These are phyloP conservation scores for Carduelis carduelis DNA, from an alignment of 2,797 vertebrate genomes.

Conservation along the genomic window DNA sequence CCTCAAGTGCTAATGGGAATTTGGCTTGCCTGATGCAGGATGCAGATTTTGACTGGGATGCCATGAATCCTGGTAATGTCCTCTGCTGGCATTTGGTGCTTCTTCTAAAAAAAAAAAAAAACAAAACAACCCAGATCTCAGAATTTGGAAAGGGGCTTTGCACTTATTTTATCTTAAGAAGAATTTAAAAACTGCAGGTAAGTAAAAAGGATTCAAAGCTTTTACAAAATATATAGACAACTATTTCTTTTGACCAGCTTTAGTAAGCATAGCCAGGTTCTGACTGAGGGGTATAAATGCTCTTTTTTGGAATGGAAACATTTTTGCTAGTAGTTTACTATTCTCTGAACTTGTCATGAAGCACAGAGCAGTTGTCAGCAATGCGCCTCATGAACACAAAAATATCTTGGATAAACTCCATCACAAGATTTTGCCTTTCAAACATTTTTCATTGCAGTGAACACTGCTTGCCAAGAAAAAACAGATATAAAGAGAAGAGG, in stretches of 20 bases:
- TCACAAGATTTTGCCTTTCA: neutral
- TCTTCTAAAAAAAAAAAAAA: neutral
- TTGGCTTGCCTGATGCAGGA: neutral
- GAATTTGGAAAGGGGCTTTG: neutral
- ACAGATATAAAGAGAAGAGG: neutral
- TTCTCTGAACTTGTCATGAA: neutral
- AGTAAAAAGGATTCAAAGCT: neutral
- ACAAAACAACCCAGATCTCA: no score
- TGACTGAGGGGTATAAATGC: neutral
- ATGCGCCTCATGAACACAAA: neutral
- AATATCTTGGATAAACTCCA: neutral
- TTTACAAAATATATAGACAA: neutral
- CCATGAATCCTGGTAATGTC: neutral
- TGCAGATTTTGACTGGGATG: neutral
- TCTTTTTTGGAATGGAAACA: neutral
- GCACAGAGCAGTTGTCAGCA: neutral
- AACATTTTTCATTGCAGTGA: neutral
- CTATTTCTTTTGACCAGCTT: neutral
- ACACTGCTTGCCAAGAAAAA: neutral
- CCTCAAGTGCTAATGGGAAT: neutral
- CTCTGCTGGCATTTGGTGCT: neutral
- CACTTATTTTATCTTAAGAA: neutral
- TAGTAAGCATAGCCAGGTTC: neutral
- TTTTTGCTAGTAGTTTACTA: neutral
- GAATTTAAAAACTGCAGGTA: neutral